Evolutionary conservation across 2,888 invertebrate genomes (phyloP).

Genomic region (Protula sp.): DNA sequence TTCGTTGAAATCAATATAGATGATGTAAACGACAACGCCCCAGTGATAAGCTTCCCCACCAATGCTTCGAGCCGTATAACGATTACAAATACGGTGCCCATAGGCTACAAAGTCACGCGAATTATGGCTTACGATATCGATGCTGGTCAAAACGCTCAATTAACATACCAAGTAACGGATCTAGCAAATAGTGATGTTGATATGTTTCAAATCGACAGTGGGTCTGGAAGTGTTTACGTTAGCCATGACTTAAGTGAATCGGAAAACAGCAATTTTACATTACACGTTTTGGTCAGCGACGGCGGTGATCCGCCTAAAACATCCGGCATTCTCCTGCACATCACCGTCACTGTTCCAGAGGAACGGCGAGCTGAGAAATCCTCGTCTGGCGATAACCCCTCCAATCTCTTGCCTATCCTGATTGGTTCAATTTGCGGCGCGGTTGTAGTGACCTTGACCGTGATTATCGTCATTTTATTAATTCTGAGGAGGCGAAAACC

Average conservation of each 20-base stretch:
- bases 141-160: background rate
- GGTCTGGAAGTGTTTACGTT: background rate
- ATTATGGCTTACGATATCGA: background rate
- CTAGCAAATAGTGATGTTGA: background rate
- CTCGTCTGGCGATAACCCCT: background rate
- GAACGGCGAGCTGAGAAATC: background rate
- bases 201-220: background rate
- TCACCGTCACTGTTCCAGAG: background rate
- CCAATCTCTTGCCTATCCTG: background rate
- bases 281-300: background rate
- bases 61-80: background rate
- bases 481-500: background rate
- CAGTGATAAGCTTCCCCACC: background rate
- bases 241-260: background rate
- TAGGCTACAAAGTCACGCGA: background rate
- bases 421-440: background rate
- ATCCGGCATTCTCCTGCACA: background rate
- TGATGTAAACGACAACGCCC: background rate
- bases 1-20: background rate
- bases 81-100: background rate
- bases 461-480: background rate
- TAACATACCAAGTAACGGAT: background rate
- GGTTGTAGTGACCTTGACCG: background rate
- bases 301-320: background rate
- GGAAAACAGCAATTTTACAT: background rate